Evolutionary conservation across 2,888 invertebrate genomes (phyloP), one percentile per base, ranked within the genome.

Genomic region (Nomada flava): DNA sequence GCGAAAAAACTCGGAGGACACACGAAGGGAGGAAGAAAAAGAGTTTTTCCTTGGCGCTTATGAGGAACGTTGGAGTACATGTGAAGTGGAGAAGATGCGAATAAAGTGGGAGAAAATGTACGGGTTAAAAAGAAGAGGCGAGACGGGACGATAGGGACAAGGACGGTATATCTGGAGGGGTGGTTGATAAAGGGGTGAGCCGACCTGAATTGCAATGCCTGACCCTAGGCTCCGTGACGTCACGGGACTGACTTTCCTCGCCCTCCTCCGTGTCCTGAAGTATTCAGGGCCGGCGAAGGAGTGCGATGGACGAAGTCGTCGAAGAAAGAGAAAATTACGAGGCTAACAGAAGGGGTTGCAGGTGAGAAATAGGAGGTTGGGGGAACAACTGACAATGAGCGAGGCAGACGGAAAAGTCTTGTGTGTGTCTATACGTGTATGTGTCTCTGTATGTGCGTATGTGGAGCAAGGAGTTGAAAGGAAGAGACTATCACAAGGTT

Each of bases 181-280:
- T 53, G 75, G 69, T 13, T 67, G 77, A 72, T 64, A 71, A 71
- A 64, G 77, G 86, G 83, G 76, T 75, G 89, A 88, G 87, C 78
- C 88, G 89, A 89, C 90, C 90, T 91, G 90, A 88, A 89, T 90
- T 90, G 89, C 90, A 88, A 84, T 87, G 89, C 89, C 86, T 89
- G 90, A 90, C 89, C 88, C 85, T 82, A 87, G 88, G 84, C 78
- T 83, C 79, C 18, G 79, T 91, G 90, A 91, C 90, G 90, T 91
- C 90, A 91, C 86, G 87, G 79, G 81, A 78, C 81, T 74, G 80
- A 80, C 79, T 83, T 84, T 74, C 72, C 76, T 75, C 69, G 29
- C 71, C 77, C 81, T 72, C 36, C 71, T 57, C 72, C 44, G 64
- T 53, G 63, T 68, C 77, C 77, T 36, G 64, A 81, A 70, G 73